These are phyloP conservation scores for Hydractinia symbiolongicarpus DNA, from an alignment of 30 jellyfish, hydroid and myxozoan species.

Conservation along the genomic window DNA sequence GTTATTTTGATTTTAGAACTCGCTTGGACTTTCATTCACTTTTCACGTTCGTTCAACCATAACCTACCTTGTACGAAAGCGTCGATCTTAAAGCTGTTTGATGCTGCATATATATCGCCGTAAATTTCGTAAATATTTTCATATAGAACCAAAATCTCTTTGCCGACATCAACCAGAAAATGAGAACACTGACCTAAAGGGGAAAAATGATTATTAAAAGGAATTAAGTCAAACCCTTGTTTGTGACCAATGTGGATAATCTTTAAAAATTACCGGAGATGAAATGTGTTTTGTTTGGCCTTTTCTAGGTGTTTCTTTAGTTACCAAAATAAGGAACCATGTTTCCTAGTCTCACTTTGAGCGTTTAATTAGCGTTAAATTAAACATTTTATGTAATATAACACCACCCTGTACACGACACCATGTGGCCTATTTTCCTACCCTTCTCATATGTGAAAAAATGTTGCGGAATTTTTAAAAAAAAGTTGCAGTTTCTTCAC, in stretches of 20 bases:
- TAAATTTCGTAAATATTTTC: conserved; percentile 87
- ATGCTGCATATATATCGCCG: conserved; percentile 87
- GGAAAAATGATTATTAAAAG: background rate
- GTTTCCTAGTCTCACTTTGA: no score
- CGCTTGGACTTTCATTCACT: background rate
- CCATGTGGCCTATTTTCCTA: no score
- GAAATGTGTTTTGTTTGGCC: background rate
- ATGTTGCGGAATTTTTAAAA: no score
- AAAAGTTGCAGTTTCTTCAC: no score
- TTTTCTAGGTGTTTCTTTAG: no score
- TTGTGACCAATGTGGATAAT: background rate
- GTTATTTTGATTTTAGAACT: no score
- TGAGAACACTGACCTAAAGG: conserved; percentile 69
- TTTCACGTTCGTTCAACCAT: background rate
- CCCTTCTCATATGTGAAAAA: no score
- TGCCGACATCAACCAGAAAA: conserved; percentile 64
- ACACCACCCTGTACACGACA: no score
- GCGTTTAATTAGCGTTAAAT: no score
- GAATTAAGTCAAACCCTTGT: background rate
- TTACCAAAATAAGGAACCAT: no score
- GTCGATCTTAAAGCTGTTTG: conserved; percentile 67
- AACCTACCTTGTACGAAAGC: conserved; percentile 85
- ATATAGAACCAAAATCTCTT: conserved; percentile 66
- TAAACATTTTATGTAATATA: no score
- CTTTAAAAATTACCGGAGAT: background rate